Evolutionary conservation across 2,888 invertebrate genomes (phyloP), one percentile per base, ranked within the genome.

Genomic region (Boloria selene): DNA sequence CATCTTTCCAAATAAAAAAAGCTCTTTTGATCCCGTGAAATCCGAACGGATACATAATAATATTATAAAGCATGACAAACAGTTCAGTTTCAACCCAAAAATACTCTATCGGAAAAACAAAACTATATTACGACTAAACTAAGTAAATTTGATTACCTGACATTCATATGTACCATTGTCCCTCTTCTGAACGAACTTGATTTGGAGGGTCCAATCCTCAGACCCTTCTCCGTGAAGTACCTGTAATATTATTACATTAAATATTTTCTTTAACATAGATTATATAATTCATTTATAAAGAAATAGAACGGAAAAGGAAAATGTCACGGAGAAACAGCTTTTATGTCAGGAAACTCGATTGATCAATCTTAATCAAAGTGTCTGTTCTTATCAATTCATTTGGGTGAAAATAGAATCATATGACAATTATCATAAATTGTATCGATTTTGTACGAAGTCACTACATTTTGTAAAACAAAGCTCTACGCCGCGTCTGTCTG

Each of bases 141-240:
- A 61, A 58, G 56, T 61, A 64, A n/a, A 51, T 50, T 64, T 53
- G 42, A 77, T 74, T 90, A 98, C 97, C 95, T 98, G 97, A 88
- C 98, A 98, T 88, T 97, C 97, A 90, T 98, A 98, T 70, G 97
- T 97, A 76, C 98, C 98, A 83, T 97, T 97, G 93, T 98, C 98
- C 81, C 97, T 93, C 81, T 96, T 96, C 89, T 98, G 97, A 74
- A 98, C 97, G 89, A 97, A 98, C 91, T 98, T 98, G 88, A 98
- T 97, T 93, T 98, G 97, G 75, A 98, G 93, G 61, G 97, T 97
- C 98, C 98, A 98, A 90, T 97, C 97, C 86, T 98, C 97, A 44
- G 97, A 96, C 62, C 97, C 96, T 82, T 98, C 97, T 62, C 96
- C 95, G 85, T 98, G 98, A 72, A 97, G 93, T 73, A 95, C 95